phyloP scores from a whole-genome alignment of 2,797 vertebrate genomes.

The Platalea minor region DNA sequence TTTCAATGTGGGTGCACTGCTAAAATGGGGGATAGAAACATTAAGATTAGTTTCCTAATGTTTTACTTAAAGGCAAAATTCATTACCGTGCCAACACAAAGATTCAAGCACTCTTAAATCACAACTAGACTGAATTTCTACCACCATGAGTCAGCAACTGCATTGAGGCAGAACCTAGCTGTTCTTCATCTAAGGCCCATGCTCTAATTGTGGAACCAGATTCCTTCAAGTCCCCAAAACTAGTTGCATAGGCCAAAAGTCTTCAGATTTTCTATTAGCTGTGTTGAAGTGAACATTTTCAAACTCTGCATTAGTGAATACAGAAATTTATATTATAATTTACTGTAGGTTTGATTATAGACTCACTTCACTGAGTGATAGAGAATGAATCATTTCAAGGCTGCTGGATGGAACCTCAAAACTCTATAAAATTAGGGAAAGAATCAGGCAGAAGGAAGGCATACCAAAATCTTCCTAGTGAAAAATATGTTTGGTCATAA shows the following conservation, averaged over 20 bases:
- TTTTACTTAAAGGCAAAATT: background rate
- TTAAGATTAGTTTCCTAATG: background rate
- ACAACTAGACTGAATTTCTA: background rate
- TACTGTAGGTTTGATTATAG: background rate
- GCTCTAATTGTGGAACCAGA: background rate
- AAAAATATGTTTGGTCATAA: background rate
- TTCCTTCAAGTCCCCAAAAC: background rate
- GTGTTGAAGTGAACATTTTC: background rate
- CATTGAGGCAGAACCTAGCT: background rate
- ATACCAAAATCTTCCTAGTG: background rate
- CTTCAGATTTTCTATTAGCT: background rate
- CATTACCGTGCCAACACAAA: background rate
- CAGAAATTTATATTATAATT: background rate
- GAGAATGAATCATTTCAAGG: background rate
- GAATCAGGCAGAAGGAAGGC: background rate
- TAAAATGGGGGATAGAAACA: background rate
- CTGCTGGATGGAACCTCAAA: background rate
- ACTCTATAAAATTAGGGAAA: background rate
- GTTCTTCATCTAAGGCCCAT: rapidly evolving
- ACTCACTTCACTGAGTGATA: background rate
- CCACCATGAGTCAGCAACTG: background rate
- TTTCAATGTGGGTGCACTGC: background rate
- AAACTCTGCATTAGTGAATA: background rate
- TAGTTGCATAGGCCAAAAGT: background rate
- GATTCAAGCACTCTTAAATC: background rate